A percentile compares a stretch with the other conserved stretches of the same genome.
Evolutionary conservation across 2,797 vertebrate genomes (phyloP).

Genomic region (Premnoplex brunnescens): DNA sequence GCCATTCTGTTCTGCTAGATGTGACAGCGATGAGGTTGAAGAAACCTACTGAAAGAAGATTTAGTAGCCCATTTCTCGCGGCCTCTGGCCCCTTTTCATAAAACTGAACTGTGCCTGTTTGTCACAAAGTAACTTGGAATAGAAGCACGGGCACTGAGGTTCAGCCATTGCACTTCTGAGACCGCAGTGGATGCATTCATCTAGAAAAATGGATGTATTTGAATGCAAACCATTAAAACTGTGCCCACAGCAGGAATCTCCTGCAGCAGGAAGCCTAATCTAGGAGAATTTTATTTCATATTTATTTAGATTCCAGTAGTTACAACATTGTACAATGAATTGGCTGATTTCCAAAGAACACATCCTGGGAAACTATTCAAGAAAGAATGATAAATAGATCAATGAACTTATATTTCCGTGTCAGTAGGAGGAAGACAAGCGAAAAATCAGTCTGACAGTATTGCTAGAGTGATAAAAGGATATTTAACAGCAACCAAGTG

Average conservation of each 20-base stretch:
- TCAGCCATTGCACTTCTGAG: not conserved
- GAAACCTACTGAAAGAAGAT: not conserved
- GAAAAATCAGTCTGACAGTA: not conserved
- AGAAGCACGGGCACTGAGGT: not conserved
- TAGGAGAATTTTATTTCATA: not conserved
- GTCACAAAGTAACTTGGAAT: not conserved
- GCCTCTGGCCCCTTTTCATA: not conserved
- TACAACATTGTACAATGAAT: not conserved
- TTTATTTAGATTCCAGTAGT: not conserved
- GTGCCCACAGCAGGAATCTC: not conserved
- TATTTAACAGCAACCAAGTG: not conserved
- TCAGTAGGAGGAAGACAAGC: conserved; percentile 4
- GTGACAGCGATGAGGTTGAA: not conserved
- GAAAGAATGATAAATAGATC: not conserved
- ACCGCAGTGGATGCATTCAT: not conserved
- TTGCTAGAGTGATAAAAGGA: conserved; percentile 7
- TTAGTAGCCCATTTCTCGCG: not conserved
- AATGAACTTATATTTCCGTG: conserved; percentile 10
- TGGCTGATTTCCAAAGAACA: not conserved
- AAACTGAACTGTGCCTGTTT: not conserved
- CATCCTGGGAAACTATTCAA: not conserved
- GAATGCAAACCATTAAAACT: not conserved
- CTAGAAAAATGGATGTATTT: not conserved
- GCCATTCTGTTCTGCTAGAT: not conserved
- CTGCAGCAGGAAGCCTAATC: not conserved